Evolutionary conservation across 2,888 invertebrate species (phyloP), one percentile per base, ranked within the genome.

Genomic region (Uloborus plumipes): DNA sequence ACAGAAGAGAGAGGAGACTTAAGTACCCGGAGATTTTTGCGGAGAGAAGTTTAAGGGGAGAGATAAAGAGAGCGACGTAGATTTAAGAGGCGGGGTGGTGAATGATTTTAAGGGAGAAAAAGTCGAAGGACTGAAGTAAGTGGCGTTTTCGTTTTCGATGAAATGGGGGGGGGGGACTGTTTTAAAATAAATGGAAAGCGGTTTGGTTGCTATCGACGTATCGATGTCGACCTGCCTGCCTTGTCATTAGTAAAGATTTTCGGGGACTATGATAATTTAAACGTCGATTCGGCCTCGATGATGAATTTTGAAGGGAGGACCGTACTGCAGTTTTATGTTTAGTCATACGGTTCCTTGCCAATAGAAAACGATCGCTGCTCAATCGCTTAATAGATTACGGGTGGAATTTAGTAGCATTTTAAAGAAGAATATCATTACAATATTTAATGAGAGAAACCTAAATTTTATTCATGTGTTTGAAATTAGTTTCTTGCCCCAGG

Each of bases 201-300:
- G 80, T 71, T 71, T 71, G 49, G 65, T 69, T 53, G 50, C 80
- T 65, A 82, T 82, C 71, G 76, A 76, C 81, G 64, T 66, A 82
- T 82, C 69, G 71, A 82, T 82, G 81, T 82, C 66, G 71, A 76
- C 81, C 75, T 53, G 74, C 53, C 81, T 82, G 71, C 71, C 66
- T 70, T 64, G 76, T 71, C 81, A 82, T 82, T 82, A 82, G 81
- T 82, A 82, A 82, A 76, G 81, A 82, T 82, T 82, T 75, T 66
- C 39, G 18, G 50, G 13, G 53, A 16, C 64, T 81, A 76, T 82
- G 75, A 82, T 82, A 82, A 82, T 82, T 82, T 82, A 82, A 82
- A 76, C 71, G 81, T 76, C 81, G 81, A 76, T 82, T 82, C 70
- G 53, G 59, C 49, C 50, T 61, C 65, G 66, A 61, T 75, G 71